Base-by-base conservation (phyloP, 2,113 vertebrate species). In the Halichoerus grypus region DNA sequence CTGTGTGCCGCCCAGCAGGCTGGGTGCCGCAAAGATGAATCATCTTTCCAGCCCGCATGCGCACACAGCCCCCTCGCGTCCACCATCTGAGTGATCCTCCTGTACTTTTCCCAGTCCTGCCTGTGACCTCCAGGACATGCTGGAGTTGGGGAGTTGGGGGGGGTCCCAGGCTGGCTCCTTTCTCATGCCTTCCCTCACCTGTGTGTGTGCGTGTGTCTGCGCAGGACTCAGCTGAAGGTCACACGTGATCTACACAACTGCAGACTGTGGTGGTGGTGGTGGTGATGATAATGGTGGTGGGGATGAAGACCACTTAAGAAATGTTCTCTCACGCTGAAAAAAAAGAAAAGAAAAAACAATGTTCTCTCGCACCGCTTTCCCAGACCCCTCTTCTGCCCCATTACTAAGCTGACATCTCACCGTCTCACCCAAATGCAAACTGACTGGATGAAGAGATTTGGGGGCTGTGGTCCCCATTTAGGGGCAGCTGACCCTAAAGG, bases 361-460 rank as follows among this genome's bases (percentile, higher is more conserved):
- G 46, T 19, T 4, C 57, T 51, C 42, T 61, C 26, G 76, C 86
- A 22, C 55, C n/a, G n/a, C 67, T 92, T 79, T 55, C 63, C 63
- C 55, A 39, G 77, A 55, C 39, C 46, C 63, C 39, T 79, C 63
- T 26, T 14, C 55, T 1, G 0, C 12, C 74, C 53, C 31, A 28
- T 36, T 36, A 2, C 72, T 93, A 84, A 97, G 46, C 81, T 72
- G 84, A 69, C 42, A 21, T 67, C 81, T 95, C 39, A 77, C 21
- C 24, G 3, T 85, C 71, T 92, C 36, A 91, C 36, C 69, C 67
- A 87, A 95, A 92, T 87, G 65, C 61, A 67, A 86, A 63, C 74
- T 93, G 93, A 95, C 53, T 36, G 84, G 96, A 84, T 98, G 89
- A 97, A 95, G 96, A 65, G 97, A 94, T 98, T 80, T 87, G 33